Base-by-base conservation (phyloP, 1,140 invertebrate species). In the Campoletis sonorensis region DNA sequence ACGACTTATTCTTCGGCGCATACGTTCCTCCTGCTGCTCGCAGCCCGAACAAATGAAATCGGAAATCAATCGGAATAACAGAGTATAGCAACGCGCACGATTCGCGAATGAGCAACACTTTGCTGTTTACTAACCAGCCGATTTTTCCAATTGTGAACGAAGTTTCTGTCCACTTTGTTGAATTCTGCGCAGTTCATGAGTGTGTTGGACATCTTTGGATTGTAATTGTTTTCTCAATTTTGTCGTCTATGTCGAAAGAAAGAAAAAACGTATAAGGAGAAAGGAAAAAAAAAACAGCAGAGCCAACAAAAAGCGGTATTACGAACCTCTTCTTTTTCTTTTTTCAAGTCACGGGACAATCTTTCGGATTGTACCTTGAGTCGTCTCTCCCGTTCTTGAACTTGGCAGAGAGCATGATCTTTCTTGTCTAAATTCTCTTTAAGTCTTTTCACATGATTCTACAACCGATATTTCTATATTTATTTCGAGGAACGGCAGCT, bases 141-240 rank as follows among this genome's bases (percentile, higher is more conserved):
- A 82, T 58, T 87, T 88, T 64, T 84, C 82, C 37, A 88, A 83
- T 40, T 86, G 87, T 21, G 87, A 85, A 11, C 82, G 83, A 1
- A 87, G 81, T 71, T 87, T 88, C 15, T 87, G 82, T 16, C 79
- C 82, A 77, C 26, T 85, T 26, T 83, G 84, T 30, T 82, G 83
- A 40, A 87, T 76, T 18, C 86, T 81, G 72, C 83, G 85, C 33
- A 88, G 16, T 77, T 87, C 84, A 13, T 88, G 87, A 21, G 85
- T 79, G 58, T 88, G 86, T 78, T 87, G 86, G 83, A 37, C 68
- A n/a, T 88, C 83, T 78, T 85, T 87, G 0, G 86, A 88, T n/a
- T 84, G 85, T 11, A 81, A 73, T 77, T 87, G 86, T 82, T 88
- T 88, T 40, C 76, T 83, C 58, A 88, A 73, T 58, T 88, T 88